Conservation (phyloP, 1,140 invertebrate species). For the Brachionus asplanchnoidis region DNA sequence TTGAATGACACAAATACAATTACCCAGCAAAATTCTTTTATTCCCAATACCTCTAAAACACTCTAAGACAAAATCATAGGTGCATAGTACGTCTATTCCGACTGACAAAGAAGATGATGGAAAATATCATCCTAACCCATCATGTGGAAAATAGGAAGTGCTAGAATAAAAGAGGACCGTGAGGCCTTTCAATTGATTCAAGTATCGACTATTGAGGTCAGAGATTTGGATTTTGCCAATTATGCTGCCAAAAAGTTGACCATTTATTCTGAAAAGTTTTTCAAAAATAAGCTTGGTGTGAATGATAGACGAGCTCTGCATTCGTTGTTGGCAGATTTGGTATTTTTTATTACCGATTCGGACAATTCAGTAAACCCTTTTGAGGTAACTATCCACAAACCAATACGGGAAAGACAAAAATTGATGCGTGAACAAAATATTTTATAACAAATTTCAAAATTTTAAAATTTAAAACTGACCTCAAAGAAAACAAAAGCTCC, state of each 20-base stretch:
- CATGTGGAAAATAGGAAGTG: slow-evolving; percentile 78
- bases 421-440: slow-evolving; percentile 94
- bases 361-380: slow-evolving; percentile 90
- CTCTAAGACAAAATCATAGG: slow-evolving; percentile 88
- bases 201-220: slow-evolving; percentile 63
- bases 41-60: slow-evolving; percentile 91
- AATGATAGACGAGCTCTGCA: slow-evolving; percentile 61
- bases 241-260: slow-evolving; percentile 71
- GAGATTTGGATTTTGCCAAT: slow-evolving; percentile 98
- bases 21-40: slow-evolving; percentile 77
- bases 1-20: slow-evolving; percentile 84
- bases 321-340: slow-evolving; percentile 74
- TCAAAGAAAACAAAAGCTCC: slow-evolving; percentile 58
- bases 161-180: slow-evolving; percentile 80
- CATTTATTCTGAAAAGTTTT: not conserved
- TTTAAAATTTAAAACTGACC: slow-evolving; percentile 69
- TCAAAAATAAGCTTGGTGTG: not conserved
- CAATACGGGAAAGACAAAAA: slow-evolving; percentile 91
- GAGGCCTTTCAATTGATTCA: slow-evolving; percentile 90
- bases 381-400: slow-evolving; percentile 75
- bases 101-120: slow-evolving; percentile 93
- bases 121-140: too few species aligned
- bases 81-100: slow-evolving; percentile 86
- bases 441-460: slow-evolving; percentile 74
- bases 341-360: slow-evolving; percentile 94